These are phyloP conservation scores for Zonitis immaculata DNA, from an alignment of 2,888 invertebrate species.

Conservation along the genomic window DNA sequence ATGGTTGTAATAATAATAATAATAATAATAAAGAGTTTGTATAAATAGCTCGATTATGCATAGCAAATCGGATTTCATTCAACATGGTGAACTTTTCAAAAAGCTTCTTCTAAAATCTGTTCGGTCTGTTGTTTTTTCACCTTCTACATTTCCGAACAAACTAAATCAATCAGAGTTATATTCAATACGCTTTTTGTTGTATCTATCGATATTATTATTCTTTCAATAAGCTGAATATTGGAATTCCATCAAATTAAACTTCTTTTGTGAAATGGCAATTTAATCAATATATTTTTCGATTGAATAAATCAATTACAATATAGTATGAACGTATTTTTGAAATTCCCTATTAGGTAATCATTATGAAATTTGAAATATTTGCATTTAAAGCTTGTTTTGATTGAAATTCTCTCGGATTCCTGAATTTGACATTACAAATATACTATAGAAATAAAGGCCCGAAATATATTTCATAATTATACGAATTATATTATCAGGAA, in stretches of 20 bases:
- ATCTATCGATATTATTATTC: neutral
- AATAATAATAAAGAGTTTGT: conserved; percentile 5
- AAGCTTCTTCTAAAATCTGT: neutral
- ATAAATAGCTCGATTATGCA: conserved; percentile 14
- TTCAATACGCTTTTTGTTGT: neutral
- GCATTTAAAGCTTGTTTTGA: too few relatives aligned
- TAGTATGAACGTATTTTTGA: too few relatives aligned
- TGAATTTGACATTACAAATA: too few relatives aligned
- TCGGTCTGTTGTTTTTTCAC: neutral
- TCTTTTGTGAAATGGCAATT: neutral
- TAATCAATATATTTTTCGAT: too few relatives aligned
- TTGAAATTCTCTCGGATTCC: too few relatives aligned
- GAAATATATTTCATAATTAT: too few relatives aligned
- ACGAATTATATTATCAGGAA: too few relatives aligned
- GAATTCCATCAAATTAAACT: neutral
- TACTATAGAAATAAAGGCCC: too few relatives aligned
- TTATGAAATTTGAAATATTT: too few relatives aligned
- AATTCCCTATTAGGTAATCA: too few relatives aligned
- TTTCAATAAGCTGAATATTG: neutral
- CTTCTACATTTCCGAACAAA: neutral
- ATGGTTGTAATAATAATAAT: too few relatives aligned
- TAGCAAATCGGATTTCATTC: conserved; percentile 15
- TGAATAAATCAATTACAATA: too few relatives aligned
- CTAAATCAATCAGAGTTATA: neutral
- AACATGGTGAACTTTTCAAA: conserved; percentile 10